phyloP scores from a whole-genome alignment of 2,113 vertebrate genomes.

The Pelvicachromis taeniatus region DNA sequence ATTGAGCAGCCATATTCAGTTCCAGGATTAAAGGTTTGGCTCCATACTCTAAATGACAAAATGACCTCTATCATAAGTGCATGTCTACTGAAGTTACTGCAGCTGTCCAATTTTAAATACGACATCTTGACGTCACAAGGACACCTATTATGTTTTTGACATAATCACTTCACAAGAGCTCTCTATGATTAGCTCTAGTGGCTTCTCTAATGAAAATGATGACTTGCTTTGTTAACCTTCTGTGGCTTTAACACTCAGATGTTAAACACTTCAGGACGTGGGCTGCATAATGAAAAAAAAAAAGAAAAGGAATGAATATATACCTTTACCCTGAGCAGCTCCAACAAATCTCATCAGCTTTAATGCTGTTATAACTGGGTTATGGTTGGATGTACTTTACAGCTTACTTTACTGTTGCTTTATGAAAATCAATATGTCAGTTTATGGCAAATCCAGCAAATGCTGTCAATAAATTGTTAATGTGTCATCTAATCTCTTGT shows the following conservation, averaged over 20 bases:
- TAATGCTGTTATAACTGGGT: constrained; percentile 1
- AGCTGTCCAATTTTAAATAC: constrained; percentile 27
- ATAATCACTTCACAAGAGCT: constrained; percentile 58
- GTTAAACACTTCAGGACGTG: constrained; percentile 36
- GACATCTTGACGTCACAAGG: constrained; percentile 44
- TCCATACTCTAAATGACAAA: constrained; percentile 31
- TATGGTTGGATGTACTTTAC: constrained; percentile 24
- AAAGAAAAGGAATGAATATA: background rate
- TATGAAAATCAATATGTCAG: constrained; percentile 62
- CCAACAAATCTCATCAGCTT: constrained; percentile 14
- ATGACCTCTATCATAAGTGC: constrained; percentile 32
- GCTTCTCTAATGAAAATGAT: constrained; percentile 62
- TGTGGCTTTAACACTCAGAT: constrained; percentile 39
- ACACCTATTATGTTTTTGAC: constrained; percentile 57
- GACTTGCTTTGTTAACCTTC: constrained; percentile 66
- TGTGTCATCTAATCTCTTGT: constrained; percentile 35
- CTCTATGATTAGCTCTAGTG: constrained; percentile 58
- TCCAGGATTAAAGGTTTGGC: constrained; percentile 31
- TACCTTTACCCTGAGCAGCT: background rate
- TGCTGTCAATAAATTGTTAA: constrained; percentile 45
- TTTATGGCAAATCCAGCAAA: constrained; percentile 50
- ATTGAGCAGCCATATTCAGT: constrained; percentile 34
- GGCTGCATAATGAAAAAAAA: background rate
- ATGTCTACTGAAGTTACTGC: background rate
- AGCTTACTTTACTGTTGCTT: constrained; percentile 31